These are phyloP conservation scores for Neogobius melanostomus DNA, from an alignment of 2,113 vertebrate genomes.

Conservation along the genomic window DNA sequence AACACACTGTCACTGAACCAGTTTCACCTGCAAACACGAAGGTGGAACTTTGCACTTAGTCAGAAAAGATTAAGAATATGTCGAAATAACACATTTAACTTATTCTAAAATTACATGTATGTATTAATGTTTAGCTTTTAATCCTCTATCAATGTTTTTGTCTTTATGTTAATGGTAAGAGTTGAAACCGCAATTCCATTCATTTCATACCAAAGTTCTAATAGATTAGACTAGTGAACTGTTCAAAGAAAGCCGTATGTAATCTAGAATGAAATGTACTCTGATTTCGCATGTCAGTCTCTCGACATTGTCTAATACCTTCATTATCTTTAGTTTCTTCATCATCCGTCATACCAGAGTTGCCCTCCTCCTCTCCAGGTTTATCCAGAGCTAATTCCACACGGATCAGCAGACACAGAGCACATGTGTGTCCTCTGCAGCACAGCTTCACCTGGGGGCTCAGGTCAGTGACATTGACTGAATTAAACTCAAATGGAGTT, in stretches of 20 bases:
- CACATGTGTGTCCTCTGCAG: constrained; percentile 65
- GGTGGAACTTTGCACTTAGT: neutral
- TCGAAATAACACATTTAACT: neutral
- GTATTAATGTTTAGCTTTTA: neutral
- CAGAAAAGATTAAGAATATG: neutral
- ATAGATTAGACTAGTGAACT: too few relatives aligned
- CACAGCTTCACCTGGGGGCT: constrained; percentile 69
- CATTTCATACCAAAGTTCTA: too few relatives aligned
- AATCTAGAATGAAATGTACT: neutral
- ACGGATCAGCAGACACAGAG: constrained; percentile 77
- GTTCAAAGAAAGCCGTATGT: too few relatives aligned
- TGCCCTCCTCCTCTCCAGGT: constrained; percentile 1
- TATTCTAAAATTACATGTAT: neutral
- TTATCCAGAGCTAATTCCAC: constrained; percentile 40
- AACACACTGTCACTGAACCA: constrained; percentile 62
- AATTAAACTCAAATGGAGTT: neutral
- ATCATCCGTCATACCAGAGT: constrained; percentile 24
- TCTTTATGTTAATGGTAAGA: neutral
- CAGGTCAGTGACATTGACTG: constrained; percentile 47
- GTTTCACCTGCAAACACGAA: constrained; percentile 35
- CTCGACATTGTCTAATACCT: constrained; percentile 25
- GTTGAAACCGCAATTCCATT: neutral
- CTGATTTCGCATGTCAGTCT: neutral
- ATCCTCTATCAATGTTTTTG: neutral
- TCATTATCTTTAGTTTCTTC: constrained; percentile 17